Percentiles rank a stretch among this genome's conserved stretches.
Conservation (phyloP, 2,797 vertebrate species). For the Sebastes nivosus region DNA sequence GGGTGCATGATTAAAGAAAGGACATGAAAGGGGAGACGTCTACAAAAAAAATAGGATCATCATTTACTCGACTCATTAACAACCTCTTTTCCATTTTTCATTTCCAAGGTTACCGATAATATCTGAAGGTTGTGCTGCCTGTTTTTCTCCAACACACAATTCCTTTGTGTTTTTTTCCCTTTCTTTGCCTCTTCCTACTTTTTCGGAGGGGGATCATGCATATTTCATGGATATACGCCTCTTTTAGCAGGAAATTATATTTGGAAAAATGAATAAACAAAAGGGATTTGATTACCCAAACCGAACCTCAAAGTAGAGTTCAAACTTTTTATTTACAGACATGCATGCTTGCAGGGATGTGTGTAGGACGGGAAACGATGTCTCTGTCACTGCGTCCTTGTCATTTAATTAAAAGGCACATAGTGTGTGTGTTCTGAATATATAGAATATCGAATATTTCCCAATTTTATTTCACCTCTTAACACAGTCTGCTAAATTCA, state of each 20-base stretch:
- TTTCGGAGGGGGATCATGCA: constrained; percentile 32
- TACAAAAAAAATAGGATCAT: not conserved
- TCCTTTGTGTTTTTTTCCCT: not conserved
- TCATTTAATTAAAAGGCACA: constrained; percentile 3
- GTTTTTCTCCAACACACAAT: not conserved
- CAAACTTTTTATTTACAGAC: constrained; percentile 18
- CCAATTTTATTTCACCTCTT: not conserved
- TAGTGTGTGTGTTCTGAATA: not conserved
- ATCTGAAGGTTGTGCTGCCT: not conserved
- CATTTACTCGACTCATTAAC: not conserved
- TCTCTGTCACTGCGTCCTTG: not conserved
- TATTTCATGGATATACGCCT: constrained; percentile 50
- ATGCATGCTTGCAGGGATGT: not conserved
- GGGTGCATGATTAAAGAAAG: not conserved
- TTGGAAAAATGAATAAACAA: constrained; percentile 63
- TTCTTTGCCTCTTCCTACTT: constrained; percentile 8
- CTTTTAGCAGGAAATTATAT: constrained; percentile 50
- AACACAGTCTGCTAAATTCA: not conserved
- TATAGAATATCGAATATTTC: not conserved
- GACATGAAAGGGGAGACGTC: not conserved
- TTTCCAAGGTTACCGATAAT: constrained; percentile 16
- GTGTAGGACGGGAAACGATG: not conserved
- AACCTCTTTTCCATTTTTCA: not conserved
- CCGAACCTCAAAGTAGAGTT: constrained; percentile 16
- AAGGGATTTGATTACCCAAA: constrained; percentile 44